Evolutionary conservation across 1,140 invertebrate genomes (phyloP), one percentile per base, ranked within the genome.

Genomic region (Zelostemma sp.): DNA sequence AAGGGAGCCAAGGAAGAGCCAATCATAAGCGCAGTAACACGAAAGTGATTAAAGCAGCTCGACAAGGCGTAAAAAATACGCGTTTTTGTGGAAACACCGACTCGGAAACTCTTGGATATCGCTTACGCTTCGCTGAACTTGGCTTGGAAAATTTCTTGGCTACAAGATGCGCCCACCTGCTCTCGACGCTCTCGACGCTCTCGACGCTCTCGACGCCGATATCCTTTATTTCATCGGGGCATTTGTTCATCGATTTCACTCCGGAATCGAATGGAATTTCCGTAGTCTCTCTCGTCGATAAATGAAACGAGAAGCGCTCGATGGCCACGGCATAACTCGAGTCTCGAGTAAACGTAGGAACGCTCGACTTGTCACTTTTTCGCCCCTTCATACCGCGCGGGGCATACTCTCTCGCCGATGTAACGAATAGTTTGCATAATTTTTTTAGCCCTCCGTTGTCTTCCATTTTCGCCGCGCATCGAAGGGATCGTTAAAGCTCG

Each of bases 231-330:
- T 68, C 60, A 40, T 53, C 53, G 53, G 31, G 35, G 57, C 58
- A n/a, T 68, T 68, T 68, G 54, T 61, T 55, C 57, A 62, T 68
- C 58, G 58, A 67, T 61, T 67, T 67, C 45, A 28, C 3, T 19
- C 16, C 53, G 11, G 11, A 61, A 68, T 62, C 57, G 58, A 68
- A 61, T 68, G 65, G 58, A 68, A 68, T 60, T 68, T 62, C 54
- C 45, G 45, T 25, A 53, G 58, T 54, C 61, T 58, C 46, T 57
- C 33, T 21, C 61, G 51, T 60, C 64, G 53, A 61, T 47, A 68
- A 61, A 57, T 62, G 58, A 68, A 61, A 57, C 58, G 8, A 28
- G 8, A 28, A 61, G 51, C 48, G 47, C 46, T 55, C 51, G 58
- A 56, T 57, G 49, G 14, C 25, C 19, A 57, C 43, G 21, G 56